Percentiles rank a stretch among this genome's conserved stretches.
phyloP scores from a whole-genome alignment of 2,797 vertebrate species.

The Tragopan temminckii region DNA sequence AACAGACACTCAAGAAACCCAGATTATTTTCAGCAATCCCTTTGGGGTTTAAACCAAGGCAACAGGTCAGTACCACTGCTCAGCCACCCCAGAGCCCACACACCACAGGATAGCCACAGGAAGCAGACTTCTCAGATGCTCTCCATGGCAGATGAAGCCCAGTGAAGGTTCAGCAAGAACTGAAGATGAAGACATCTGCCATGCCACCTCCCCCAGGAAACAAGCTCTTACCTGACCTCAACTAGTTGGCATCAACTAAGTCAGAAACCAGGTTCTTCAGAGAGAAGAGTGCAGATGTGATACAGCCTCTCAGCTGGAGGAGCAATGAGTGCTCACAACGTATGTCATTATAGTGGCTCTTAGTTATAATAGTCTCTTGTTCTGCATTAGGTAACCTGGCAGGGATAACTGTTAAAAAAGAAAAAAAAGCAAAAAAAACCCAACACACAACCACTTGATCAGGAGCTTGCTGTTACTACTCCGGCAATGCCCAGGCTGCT shows the following conservation, averaged over 20 bases:
- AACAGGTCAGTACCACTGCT: neutral
- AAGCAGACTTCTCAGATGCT: too few species aligned
- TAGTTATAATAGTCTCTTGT: neutral
- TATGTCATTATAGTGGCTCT: neutral
- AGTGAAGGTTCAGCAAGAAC: neutral
- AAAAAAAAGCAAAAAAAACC: too few species aligned
- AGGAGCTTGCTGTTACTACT: neutral
- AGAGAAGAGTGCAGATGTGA: neutral
- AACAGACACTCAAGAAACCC: neutral
- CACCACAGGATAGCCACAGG: neutral
- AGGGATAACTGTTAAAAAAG: neutral
- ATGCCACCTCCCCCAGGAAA: neutral
- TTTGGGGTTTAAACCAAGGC: neutral
- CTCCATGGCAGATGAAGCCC: neutral
- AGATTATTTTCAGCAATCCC: too few species aligned
- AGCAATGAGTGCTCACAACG: accelerated
- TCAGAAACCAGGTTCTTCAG: neutral
- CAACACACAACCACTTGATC: accelerated
- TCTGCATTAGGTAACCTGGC: neutral
- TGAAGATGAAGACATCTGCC: neutral
- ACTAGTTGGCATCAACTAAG: neutral
- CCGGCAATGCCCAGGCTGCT: neutral
- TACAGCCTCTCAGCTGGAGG: neutral
- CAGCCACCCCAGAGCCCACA: neutral
- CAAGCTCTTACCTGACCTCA: neutral